A percentile compares a stretch with the other conserved stretches of the same genome.
These are phyloP conservation scores for Salticus scenicus DNA, from an alignment of 2,888 invertebrate genomes.

Conservation along the genomic window DNA sequence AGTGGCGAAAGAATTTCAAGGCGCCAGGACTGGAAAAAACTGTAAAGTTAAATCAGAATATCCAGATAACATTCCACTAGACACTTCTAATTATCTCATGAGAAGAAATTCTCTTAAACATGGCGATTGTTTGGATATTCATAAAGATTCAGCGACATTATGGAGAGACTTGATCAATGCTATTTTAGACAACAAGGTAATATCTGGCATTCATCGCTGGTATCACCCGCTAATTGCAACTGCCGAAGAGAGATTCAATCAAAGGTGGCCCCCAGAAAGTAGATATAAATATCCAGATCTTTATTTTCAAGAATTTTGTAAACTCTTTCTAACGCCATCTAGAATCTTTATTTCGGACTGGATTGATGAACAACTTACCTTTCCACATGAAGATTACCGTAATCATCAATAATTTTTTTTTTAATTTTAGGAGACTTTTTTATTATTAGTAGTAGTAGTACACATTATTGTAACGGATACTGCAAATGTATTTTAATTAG, in stretches of 20 bases:
- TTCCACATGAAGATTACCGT: neutral
- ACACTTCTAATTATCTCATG: constrained; percentile 13
- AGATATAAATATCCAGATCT: neutral
- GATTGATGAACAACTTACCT: constrained; percentile 40
- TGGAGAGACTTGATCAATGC: constrained; percentile 35
- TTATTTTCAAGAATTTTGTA: constrained; percentile 26
- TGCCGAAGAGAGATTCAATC: constrained; percentile 6
- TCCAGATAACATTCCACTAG: constrained; percentile 12
- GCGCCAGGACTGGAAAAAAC: neutral
- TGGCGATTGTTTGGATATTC: constrained; percentile 8
- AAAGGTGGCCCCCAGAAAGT: constrained; percentile 32
- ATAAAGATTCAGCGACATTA: constrained; percentile 24
- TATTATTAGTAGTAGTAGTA: too few species aligned
- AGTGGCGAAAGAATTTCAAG: constrained; percentile 41
- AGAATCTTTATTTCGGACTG: constrained; percentile 29
- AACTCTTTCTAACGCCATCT: constrained; percentile 17
- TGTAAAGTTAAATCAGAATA: neutral
- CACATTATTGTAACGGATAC: too few species aligned
- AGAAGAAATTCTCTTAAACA: neutral
- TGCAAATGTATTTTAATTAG: too few species aligned
- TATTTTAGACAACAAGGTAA: neutral
- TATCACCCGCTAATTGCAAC: constrained; percentile 34
- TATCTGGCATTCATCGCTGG: constrained; percentile 15
- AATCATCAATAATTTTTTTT: too few species aligned
- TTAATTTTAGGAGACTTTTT: too few species aligned